phyloP scores from a whole-genome alignment of 2,113 vertebrate species.

The Phyllostomus discolor region DNA sequence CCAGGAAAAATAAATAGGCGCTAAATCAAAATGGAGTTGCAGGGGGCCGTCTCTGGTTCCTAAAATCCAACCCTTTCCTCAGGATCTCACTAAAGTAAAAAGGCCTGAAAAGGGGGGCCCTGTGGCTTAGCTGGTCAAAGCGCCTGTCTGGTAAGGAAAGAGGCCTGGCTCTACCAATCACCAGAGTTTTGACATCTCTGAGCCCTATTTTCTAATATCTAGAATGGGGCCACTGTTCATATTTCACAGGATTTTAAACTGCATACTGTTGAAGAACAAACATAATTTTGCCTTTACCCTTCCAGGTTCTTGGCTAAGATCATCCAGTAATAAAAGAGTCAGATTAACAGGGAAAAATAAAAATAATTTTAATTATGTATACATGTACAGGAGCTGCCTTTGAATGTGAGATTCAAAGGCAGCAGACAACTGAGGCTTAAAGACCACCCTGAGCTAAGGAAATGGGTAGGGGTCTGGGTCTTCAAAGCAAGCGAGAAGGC shows the following conservation, averaged over 20 bases:
- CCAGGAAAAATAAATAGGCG: background rate
- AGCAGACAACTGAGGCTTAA: background rate
- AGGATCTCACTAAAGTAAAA: background rate
- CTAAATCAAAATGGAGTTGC: background rate
- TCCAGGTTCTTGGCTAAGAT: background rate
- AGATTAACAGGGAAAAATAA: background rate
- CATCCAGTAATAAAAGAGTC: background rate
- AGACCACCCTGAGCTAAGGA: background rate
- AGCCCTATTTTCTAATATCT: background rate
- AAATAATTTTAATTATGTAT: background rate
- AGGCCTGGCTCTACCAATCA: background rate
- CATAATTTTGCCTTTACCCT: background rate
- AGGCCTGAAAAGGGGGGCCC: too few relatives aligned
- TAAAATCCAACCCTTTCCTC: background rate
- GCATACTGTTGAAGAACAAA: background rate
- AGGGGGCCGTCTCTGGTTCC: rapidly evolving
- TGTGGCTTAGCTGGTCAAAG: too few relatives aligned
- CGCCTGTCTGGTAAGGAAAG: background rate
- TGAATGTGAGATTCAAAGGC: background rate
- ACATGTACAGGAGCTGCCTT: background rate
- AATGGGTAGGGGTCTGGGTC: background rate
- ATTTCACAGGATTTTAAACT: background rate
- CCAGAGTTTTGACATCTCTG: background rate
- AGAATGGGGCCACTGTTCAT: background rate
- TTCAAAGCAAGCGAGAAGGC: background rate